These are phyloP conservation scores for Drosophila kikkawai DNA, from an alignment of 1,140 invertebrate genomes.

Conservation along the genomic window DNA sequence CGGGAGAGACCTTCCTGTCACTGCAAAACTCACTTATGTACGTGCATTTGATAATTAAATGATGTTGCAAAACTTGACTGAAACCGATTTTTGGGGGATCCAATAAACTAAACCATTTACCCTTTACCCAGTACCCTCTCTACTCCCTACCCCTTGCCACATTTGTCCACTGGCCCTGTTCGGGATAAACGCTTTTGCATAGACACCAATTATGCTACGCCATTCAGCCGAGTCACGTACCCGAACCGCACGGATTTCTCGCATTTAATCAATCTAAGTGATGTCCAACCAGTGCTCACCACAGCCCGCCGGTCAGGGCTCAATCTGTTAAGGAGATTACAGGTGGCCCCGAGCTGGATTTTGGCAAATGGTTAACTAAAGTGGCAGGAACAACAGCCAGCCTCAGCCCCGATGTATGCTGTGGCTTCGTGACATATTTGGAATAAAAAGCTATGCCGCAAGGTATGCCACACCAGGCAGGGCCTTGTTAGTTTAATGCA, in stretches of 20 bases:
- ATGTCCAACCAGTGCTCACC: conserved; percentile 22
- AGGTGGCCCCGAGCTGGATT: conserved; percentile 11
- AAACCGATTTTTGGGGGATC: conserved; percentile 18
- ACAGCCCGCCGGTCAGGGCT: conserved; percentile 18
- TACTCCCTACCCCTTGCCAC: background rate
- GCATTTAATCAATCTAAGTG: conserved; percentile 63
- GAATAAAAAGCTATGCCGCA: conserved; percentile 5
- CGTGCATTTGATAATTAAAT: conserved; percentile 63
- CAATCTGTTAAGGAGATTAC: conserved; percentile 44
- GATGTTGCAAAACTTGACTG: conserved; percentile 49
- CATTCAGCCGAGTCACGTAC: conserved; percentile 45
- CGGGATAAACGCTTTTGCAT: conserved; percentile 32
- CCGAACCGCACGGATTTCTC: conserved; percentile 47
- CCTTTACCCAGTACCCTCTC: background rate
- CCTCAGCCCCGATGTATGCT: conserved; percentile 21
- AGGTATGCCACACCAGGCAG: conserved; percentile 12
- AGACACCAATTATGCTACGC: conserved; percentile 33
- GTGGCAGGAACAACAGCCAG: background rate
- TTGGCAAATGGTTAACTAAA: conserved; percentile 12
- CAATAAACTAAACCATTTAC: background rate
- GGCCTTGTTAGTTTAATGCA: background rate
- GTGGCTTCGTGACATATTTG: conserved; percentile 7
- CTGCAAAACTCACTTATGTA: conserved; percentile 48
- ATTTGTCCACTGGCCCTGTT: conserved; percentile 9
- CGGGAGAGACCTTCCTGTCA: conserved; percentile 31